Percentiles rank a stretch among this genome's conserved stretches.
These are phyloP conservation scores for Papilio aristodemus DNA, from an alignment of 1,140 invertebrate species.

Conservation along the genomic window DNA sequence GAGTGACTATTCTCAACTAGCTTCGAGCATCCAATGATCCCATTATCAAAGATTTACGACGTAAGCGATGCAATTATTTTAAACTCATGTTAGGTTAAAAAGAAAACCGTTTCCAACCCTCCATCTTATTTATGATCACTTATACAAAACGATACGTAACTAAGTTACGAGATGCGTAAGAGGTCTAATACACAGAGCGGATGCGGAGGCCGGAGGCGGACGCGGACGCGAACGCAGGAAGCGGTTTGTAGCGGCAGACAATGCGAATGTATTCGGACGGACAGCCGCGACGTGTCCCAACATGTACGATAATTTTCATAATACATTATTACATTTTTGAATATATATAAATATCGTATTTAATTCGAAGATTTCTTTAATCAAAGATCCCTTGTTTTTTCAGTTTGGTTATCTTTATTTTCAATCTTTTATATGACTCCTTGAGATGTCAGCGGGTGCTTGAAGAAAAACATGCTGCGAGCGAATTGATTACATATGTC, in stretches of 20 bases:
- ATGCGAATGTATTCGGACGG: too few species aligned
- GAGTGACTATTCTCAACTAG: background rate
- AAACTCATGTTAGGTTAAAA: constrained; percentile 42
- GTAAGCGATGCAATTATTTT: constrained; percentile 44
- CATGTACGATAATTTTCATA: too few species aligned
- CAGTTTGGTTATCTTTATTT: background rate
- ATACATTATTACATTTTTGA: background rate
- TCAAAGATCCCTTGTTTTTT: background rate
- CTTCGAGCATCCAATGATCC: constrained; percentile 37
- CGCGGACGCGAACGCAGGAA: too few species aligned
- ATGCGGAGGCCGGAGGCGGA: too few species aligned
- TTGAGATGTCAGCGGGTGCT: background rate
- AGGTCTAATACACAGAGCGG: too few species aligned
- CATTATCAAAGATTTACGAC: constrained; percentile 56
- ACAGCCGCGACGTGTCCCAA: too few species aligned
- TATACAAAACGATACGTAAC: constrained; percentile 44
- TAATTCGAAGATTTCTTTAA: background rate
- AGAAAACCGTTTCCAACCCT: constrained; percentile 53
- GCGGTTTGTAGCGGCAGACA: too few species aligned
- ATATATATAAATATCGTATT: background rate
- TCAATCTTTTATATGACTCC: constrained; percentile 22
- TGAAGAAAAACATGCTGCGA: constrained; percentile 25
- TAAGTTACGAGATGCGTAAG: constrained; percentile 49
- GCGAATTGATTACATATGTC: constrained; percentile 25
- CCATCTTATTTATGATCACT: constrained; percentile 59